These are phyloP conservation scores for Psittacus erithacus DNA, from an alignment of 2,113 vertebrate species.

Conservation along the genomic window DNA sequence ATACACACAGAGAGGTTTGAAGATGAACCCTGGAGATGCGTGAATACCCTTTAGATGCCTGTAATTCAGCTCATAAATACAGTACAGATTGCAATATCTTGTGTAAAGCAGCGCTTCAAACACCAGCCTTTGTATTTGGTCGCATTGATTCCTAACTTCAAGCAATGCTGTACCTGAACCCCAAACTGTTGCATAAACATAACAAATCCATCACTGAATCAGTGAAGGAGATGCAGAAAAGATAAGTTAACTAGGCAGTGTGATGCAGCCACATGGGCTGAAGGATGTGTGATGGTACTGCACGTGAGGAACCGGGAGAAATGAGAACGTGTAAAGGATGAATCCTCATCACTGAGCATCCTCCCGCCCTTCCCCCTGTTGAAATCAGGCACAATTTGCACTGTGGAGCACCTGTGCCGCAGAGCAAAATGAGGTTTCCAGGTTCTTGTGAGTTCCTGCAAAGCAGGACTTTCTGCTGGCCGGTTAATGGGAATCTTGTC, in stretches of 20 bases:
- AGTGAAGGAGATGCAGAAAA: not conserved
- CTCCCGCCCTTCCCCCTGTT: rapidly evolving
- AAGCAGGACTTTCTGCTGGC: not conserved
- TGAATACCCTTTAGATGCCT: constrained; percentile 1
- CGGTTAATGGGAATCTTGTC: not conserved
- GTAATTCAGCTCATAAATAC: constrained; percentile 32
- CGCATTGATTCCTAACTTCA: not conserved
- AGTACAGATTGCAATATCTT: not conserved
- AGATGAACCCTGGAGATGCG: constrained; percentile 9
- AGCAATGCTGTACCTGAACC: not conserved
- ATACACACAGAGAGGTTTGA: not conserved
- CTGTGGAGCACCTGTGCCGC: not conserved
- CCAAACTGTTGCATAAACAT: not conserved
- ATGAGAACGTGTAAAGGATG: rapidly evolving
- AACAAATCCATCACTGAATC: not conserved
- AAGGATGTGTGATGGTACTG: not conserved
- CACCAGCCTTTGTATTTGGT: not conserved
- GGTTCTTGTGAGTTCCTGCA: not conserved
- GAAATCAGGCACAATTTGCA: not conserved
- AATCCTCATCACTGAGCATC: rapidly evolving
- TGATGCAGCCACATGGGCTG: rapidly evolving
- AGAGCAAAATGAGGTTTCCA: not conserved
- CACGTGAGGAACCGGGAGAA: not conserved
- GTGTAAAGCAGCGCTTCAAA: not conserved
- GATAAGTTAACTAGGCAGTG: not conserved